Evolutionary conservation across 1,140 invertebrate genomes (phyloP), one percentile per base, ranked within the genome.

Genomic region (Formica selysi): DNA sequence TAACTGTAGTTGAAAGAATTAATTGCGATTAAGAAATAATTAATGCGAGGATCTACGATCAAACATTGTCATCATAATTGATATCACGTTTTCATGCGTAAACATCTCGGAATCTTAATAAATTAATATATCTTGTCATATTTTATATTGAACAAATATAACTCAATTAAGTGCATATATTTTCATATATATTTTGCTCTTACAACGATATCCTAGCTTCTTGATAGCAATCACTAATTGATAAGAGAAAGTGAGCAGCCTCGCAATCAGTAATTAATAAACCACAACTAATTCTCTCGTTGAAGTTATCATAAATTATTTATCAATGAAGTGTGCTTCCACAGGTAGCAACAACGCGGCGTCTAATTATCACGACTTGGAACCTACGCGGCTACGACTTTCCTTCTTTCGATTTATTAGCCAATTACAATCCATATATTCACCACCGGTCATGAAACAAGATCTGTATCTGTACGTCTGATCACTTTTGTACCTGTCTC

Each of bases 391-490:
- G 51, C 32, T 51, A n/a, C 26, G 67, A 26, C 38, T 81, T 74
- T 74, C 54, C 68, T 74, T 83, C 68, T 19, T 51, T 74, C 79
- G 54, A 74, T 83, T 83, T 83, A 83, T 83, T 74, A 83, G 67
- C 79, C 79, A 83, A 83, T 83, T 83, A 83, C 79, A 83, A 83
- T 83, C 79, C 79, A 83, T 83, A 74, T 74, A 83, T 83, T 29
- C 67, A 51, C 78, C 78, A 73, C 54, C 54, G 54, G 54, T 83
- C 51, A 62, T 62, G 68, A 59, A 80, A 57, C 48, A 65, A 62
- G 73, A 86, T 86, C 44, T 54, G 48, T 85, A 62, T 48, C 57
- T 19, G 68, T 51, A 48, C 67, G 54, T 44, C 61, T 62, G 48
- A 86, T 62, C 44, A 51, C 29, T 51, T 81, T 70, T 36, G 71